Evolutionary conservation across 2,113 vertebrate genomes (phyloP), one percentile per base, ranked within the genome.

Genomic region (Mystacornis crossleyi): DNA sequence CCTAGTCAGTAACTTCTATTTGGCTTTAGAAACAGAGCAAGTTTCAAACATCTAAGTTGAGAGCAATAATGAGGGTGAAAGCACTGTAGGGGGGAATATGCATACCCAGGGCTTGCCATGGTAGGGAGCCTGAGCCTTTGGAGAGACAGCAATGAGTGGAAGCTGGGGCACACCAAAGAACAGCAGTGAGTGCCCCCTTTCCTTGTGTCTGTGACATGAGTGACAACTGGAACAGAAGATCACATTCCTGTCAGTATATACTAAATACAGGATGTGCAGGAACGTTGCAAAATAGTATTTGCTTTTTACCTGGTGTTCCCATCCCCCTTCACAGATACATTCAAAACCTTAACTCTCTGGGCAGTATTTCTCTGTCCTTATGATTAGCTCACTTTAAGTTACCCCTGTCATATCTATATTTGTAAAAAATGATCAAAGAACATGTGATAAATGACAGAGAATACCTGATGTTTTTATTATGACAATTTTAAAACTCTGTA

Each of bases 321-420:
- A 26, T 29, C 1, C 6, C 5, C 10, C 11, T 62, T 62, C 33
- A 34, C 24, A 54, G 21, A 25, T 5, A 8, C 21, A 31, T 45
- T 48, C 36, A 74, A 69, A 60, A 21, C 7, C 12, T n/a, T 21
- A 34, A 31, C 8, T 43, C 8, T 60, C 21, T 78, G 36, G 40
- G 28, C 12, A 8, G 1, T 55, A 60, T 0, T 0, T 10, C 12
- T 77, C 43, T 67, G 18, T 64, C 3, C 13, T 40, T 31, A n/a
- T 7, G 13, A 10, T 4, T 62, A 42, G 5, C 38, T 72, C 9
- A 13, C 19, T 12, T 10, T 51, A 50, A 50, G 8, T 42, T 9
- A 4, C 31, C 13, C 6, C 28, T 18, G 6, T 8, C 43, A 24
- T 8, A 9, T 38, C 8, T 34, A 6, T 45, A 75, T 36, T 67